Percentiles rank a stretch among this genome's conserved stretches.
Conservation (phyloP, 1,140 invertebrate genomes). For the Tribolium castaneum region DNA sequence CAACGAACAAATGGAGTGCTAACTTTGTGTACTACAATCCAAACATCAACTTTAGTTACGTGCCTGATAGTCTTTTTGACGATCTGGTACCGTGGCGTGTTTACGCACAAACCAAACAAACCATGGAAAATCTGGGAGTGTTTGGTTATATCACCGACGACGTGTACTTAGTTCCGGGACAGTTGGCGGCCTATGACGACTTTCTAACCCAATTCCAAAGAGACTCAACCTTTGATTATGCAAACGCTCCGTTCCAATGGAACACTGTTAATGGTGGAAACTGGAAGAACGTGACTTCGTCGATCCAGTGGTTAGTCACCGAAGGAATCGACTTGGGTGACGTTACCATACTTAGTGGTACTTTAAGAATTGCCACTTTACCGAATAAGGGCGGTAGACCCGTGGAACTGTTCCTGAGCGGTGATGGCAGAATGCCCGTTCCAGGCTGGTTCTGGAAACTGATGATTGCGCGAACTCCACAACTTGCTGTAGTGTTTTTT, state of each 20-base stretch:
- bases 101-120: not conserved
- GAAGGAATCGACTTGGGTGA: not conserved
- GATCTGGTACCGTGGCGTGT: not conserved
- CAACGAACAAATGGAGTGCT: not conserved
- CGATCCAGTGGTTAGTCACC: not conserved
- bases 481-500: not conserved
- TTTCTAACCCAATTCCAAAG: not conserved
- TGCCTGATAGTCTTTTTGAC: not conserved
- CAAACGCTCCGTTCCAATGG: not conserved
- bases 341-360: not conserved
- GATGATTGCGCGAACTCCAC: not conserved
- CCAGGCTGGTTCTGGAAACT: not conserved
- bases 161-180: not conserved
- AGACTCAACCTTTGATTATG: not conserved
- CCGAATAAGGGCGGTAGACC: not conserved
- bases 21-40: not conserved
- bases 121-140: not conserved
- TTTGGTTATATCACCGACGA: not conserved
- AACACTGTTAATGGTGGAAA: not conserved
- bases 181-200: not conserved
- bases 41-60: not conserved
- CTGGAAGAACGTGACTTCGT: not conserved
- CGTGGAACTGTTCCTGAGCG: not conserved
- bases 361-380: not conserved
- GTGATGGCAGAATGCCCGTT: not conserved